Evolutionary conservation across 2,888 invertebrate species (phyloP), one percentile per base, ranked within the genome.

Genomic region (Idaea dimidiata): DNA sequence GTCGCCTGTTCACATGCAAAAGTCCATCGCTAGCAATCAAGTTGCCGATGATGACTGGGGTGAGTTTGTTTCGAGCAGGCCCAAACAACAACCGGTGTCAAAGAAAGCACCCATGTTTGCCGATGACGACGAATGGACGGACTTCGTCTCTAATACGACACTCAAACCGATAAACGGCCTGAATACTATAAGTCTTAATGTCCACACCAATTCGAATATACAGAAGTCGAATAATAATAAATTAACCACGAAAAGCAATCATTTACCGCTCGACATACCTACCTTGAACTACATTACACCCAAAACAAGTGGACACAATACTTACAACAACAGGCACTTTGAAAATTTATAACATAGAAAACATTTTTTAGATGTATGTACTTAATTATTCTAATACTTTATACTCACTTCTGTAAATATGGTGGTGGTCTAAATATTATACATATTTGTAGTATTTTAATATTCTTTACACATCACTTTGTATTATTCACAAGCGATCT

Each of bases 21-120:
- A 81, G 65, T 79, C 62, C 53, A 58, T 72, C 16, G 65, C 60
- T 6, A 77, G 68, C 16, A 84, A 77, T 61, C 84, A 85, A 70
- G 66, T 67, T 17, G 54, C 78, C 4, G 94, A 94, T 59, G 94
- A 94, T 17, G 94, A 94, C 64, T 94, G 94, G 94, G 93, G 94
- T 1, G 94, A 94, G 68, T 94, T 94, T 76, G 93, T 94, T 18
- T 94, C 93, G 0, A 91, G 89, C 71, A 88, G 85, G 66, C 91
- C 92, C 1, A 87, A 83, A 71, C 85, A 83, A 64, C 76, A 77
- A 62, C 60, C 76, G 4, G 62, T 77, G 54, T 70, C 80, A 43
- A 86, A 86, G 68, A 89, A 87, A 71, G 71, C 77, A 16, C 71
- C 81, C 0, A 71, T 74, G 0, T 83, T 86, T 66, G 79, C 73